phyloP scores from a whole-genome alignment of 2,797 vertebrate genomes.

The Picus viridis region DNA sequence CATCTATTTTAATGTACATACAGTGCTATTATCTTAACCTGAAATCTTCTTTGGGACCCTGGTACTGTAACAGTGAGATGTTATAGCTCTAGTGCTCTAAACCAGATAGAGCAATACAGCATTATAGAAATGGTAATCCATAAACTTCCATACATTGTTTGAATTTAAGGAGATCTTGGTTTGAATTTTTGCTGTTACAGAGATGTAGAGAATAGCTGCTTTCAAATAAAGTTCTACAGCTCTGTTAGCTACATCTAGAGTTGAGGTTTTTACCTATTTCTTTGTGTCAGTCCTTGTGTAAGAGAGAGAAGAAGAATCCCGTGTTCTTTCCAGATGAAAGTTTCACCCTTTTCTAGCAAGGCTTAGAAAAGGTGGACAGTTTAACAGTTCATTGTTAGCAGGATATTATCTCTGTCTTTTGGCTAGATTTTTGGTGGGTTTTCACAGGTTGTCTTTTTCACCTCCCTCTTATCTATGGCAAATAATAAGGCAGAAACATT shows the following conservation, averaged over 20 bases:
- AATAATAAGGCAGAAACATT: neutral
- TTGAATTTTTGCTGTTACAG: neutral
- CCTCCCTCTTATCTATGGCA: neutral
- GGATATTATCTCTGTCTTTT: neutral
- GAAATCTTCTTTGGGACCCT: neutral
- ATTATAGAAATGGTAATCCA: conserved; percentile 8
- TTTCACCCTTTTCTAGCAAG: neutral
- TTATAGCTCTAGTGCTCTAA: neutral
- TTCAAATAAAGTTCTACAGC: neutral
- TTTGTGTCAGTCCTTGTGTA: neutral
- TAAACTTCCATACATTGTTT: neutral
- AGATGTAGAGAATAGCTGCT: neutral
- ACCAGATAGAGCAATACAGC: neutral
- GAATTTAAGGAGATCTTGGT: conserved; percentile 4
- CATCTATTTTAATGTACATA: conserved; percentile 35
- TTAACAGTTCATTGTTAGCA: neutral
- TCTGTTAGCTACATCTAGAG: neutral
- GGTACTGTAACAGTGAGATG: neutral
- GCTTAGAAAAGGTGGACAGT: neutral
- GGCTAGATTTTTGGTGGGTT: neutral
- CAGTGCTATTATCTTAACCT: conserved; percentile 1
- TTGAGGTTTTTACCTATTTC: neutral
- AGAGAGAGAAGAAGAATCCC: neutral
- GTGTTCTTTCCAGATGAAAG: neutral
- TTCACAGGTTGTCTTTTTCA: neutral